Evolutionary conservation across 2,888 invertebrate genomes (phyloP), one percentile per base, ranked within the genome.

Genomic region (Drosophila barbarae): DNA sequence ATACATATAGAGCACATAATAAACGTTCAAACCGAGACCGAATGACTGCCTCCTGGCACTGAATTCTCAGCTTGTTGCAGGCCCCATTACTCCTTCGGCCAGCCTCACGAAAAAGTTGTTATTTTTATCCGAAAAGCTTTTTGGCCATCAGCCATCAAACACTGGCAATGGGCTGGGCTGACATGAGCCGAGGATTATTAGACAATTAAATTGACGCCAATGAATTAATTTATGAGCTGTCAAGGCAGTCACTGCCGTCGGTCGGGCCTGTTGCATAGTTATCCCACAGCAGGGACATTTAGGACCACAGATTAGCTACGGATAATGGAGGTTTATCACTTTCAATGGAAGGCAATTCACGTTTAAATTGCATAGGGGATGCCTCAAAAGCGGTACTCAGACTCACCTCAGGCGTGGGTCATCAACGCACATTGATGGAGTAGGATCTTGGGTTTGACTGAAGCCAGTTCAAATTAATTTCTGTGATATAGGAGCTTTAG

Each of bases 221-320:
- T 79, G 84, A 82, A 84, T 82, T 84, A 76, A 79, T 79, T 79
- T 84, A 84, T 74, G 82, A 84, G 84, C 76, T 80, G 66, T 68
- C 73, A 81, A 59, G 77, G 77, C 52, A 38, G 15, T 35, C 26
- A 47, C 32, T 52, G 71, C 71, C 77, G 32, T n/a, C 21, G 64
- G 74, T 68, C 65, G 74, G 53, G 70, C 67, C 59, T 59, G 53
- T 32, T 52, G 69, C 59, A 50, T 42, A 46, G 39, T 47, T 55
- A 34, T 39, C 30, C n/a, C 23, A 39, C 46, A 57, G 23, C 55
- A 26, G 39, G 26, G 36, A 59, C 72, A 83, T 83, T 77, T 74
- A 66, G 39, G 46, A 18, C 51, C 35, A 49, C 36, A 69, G 69
- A 69, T 67, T 69, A 67, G 47, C 36, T 21, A 8, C 34, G 46